phyloP scores from a whole-genome alignment of 2,797 vertebrate species.

The Psittacula derbiana region DNA sequence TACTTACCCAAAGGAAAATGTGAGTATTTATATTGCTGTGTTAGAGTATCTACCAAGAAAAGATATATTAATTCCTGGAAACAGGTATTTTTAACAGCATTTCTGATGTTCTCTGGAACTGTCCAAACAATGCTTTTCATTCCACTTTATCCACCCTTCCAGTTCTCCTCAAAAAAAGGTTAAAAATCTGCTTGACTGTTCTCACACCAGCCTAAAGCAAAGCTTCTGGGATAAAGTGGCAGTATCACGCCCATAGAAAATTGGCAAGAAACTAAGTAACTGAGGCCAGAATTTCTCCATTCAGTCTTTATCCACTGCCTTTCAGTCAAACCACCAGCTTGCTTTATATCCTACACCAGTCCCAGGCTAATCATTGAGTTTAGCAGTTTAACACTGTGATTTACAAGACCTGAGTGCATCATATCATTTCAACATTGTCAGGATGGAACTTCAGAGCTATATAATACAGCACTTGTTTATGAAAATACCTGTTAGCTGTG shows the following conservation, averaged over 20 bases:
- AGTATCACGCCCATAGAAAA: background rate
- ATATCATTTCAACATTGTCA: background rate
- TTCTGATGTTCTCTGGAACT: background rate
- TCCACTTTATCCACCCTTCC: background rate
- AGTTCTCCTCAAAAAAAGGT: background rate
- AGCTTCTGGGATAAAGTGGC: background rate
- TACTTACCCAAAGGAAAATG: background rate
- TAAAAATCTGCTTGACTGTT: background rate
- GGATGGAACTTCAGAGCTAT: background rate
- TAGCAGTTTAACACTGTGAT: background rate
- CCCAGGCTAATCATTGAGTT: background rate
- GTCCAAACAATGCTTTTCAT: background rate
- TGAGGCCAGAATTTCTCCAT: background rate
- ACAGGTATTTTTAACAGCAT: background rate
- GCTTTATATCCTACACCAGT: background rate
- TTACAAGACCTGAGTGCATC: background rate
- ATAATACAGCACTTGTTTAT: background rate
- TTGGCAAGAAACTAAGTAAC: background rate
- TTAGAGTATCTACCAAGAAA: background rate
- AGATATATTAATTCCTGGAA: background rate
- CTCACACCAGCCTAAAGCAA: background rate
- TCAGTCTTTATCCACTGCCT: background rate
- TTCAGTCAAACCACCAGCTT: background rate
- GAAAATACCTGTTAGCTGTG: background rate
- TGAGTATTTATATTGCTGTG: background rate